A percentile compares a stretch with the other conserved stretches of the same genome.
These are phyloP conservation scores for Palythoa grandiflora DNA, from an alignment of 92 coral and sea anemone genomes.

Conservation along the genomic window DNA sequence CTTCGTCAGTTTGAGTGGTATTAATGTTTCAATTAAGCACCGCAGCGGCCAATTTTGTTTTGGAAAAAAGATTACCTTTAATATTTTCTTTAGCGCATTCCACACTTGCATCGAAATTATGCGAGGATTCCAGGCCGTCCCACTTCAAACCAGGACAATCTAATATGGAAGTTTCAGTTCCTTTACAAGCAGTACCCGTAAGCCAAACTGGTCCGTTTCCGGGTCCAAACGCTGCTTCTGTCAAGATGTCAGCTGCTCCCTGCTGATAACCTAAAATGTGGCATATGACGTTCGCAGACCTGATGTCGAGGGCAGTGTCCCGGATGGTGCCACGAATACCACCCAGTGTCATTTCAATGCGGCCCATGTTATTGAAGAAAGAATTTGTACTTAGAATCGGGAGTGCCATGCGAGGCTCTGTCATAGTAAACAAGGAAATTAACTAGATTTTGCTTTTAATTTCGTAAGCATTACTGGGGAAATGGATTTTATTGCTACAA, in stretches of 20 bases:
- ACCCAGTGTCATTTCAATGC: constrained; percentile 5
- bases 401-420: constrained; percentile 12
- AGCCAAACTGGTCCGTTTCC: constrained; percentile 32
- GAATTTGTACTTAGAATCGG: no score
- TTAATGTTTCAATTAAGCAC: no score
- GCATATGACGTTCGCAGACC: constrained; percentile 18
- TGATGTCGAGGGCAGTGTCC: constrained; percentile 24
- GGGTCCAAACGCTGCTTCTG: background rate
- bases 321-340: constrained; percentile 14
- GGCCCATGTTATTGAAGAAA: background rate
- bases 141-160: constrained; percentile 31
- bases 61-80: no score
- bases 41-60: no score
- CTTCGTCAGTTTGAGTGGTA: no score
- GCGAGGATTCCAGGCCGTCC: background rate
- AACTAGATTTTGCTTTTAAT: background rate
- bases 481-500: background rate
- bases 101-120: no score
- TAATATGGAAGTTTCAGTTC: constrained; percentile 15
- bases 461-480: background rate
- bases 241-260: constrained; percentile 10
- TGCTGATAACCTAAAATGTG: constrained; percentile 11
- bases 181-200: background rate
- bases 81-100: no score
- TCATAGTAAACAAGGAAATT: background rate